Percentiles rank a stretch among this genome's conserved stretches.
These are phyloP conservation scores for Syrista parreyssii DNA, from an alignment of 2,888 invertebrate species.

Conservation along the genomic window DNA sequence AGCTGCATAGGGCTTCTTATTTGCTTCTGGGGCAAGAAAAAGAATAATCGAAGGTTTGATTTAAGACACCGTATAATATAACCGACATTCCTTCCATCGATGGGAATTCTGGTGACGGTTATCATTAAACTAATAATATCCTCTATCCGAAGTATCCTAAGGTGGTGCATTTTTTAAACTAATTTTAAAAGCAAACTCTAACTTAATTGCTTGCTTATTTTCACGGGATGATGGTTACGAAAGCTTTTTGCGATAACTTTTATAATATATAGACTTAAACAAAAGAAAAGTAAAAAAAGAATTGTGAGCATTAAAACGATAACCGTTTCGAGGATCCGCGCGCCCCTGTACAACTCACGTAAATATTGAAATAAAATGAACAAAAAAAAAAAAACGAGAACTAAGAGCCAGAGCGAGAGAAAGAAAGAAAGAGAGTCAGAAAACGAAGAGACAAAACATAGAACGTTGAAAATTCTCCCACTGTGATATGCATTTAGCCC, in stretches of 20 bases:
- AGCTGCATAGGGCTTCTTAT: slow-evolving; percentile 32
- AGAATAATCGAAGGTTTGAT: slow-evolving; percentile 5
- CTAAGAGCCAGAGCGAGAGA: slow-evolving; percentile 33
- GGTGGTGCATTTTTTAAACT: slow-evolving; percentile 58
- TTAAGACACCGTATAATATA: background rate
- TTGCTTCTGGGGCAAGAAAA: background rate
- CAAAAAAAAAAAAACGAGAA: slow-evolving; percentile 32
- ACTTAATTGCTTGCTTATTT: slow-evolving; percentile 52
- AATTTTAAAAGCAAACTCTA: slow-evolving; percentile 37
- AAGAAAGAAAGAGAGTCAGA: slow-evolving; percentile 32
- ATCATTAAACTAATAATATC: background rate
- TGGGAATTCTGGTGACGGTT: background rate
- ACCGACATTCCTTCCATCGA: background rate
- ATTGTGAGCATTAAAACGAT: slow-evolving; percentile 33
- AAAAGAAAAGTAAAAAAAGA: background rate
- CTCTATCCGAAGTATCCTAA: slow-evolving; percentile 47
- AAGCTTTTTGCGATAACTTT: slow-evolving; percentile 43
- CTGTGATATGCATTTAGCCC: slow-evolving; percentile 65
- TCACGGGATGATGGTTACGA: slow-evolving; percentile 32
- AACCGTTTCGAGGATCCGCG: slow-evolving; percentile 41
- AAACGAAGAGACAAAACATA: slow-evolving; percentile 33
- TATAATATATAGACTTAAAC: slow-evolving; percentile 38
- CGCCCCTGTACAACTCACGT: slow-evolving; percentile 43
- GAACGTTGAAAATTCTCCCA: slow-evolving; percentile 56
- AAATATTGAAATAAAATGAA: slow-evolving; percentile 26